These are phyloP conservation scores for Champsocephalus esox DNA, from an alignment of 2,797 vertebrate genomes.

Conservation along the genomic window DNA sequence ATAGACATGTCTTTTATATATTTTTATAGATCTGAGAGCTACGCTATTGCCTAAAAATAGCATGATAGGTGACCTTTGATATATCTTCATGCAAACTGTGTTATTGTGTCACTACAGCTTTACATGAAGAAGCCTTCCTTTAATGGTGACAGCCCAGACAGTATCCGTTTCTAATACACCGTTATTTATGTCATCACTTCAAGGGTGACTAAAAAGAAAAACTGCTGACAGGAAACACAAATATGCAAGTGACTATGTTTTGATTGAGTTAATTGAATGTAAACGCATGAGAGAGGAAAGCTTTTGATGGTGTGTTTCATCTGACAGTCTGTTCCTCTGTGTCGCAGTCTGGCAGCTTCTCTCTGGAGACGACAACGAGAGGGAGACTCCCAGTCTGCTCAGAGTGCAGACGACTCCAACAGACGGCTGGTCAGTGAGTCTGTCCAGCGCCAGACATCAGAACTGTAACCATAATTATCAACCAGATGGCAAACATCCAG, in stretches of 20 bases:
- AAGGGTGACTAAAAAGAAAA: not conserved
- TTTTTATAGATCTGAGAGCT: too few species aligned
- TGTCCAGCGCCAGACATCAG: not conserved
- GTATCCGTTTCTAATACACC: not conserved
- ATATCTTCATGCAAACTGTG: too few species aligned
- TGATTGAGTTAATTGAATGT: not conserved
- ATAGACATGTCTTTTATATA: too few species aligned
- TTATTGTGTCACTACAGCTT: not conserved
- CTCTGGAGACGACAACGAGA: not conserved
- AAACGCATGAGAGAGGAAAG: not conserved
- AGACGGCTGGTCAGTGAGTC: slow-evolving; percentile 11
- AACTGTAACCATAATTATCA: not conserved
- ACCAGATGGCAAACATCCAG: not conserved
- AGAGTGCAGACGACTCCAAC: not conserved
- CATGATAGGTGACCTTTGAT: too few species aligned
- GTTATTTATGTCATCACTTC: not conserved
- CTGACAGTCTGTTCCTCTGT: not conserved
- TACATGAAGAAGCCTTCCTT: not conserved
- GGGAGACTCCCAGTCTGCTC: slow-evolving; percentile 1
- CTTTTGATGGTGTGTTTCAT: not conserved
- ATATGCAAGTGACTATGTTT: not conserved
- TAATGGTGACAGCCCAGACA: not conserved
- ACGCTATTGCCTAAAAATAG: too few species aligned
- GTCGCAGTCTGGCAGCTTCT: slow-evolving; percentile 5
- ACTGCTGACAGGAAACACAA: not conserved